Evolutionary conservation across 2,113 vertebrate species (phyloP), one percentile per base, ranked within the genome.

Genomic region (Catharus bicknelli): DNA sequence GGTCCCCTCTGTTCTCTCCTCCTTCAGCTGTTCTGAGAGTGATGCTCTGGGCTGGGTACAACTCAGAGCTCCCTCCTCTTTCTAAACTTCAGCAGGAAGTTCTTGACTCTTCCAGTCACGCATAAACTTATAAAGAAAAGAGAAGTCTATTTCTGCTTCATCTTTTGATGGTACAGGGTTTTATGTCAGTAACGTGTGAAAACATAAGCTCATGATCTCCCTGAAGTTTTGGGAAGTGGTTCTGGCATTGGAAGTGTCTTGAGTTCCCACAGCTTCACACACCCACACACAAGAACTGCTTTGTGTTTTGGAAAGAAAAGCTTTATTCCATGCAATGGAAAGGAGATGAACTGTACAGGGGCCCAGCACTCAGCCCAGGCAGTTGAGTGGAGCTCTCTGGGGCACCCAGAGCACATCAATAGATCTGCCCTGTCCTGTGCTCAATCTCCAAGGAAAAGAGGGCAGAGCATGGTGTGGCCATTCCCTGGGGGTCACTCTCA

Each of bases 11-110:
- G 8, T 45, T 30, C 62, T 55, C n/a, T n/a, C 8, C 9, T 43
- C 29, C 67, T 1, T 5, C 1, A 3, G 36, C 30, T 40, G 9
- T 34, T 66, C 26, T 40, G 29, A 48, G 48, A 47, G 34, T 32
- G 13, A 7, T 7, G 3, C 32, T 81, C 30, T 42, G n/a, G 15
- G 18, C 38, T 20, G 77, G 32, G 6, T 2, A 17, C 0, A 0
- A 7, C 26, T 51, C 30, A 17, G 9, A 81, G 36, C 9, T 73
- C 19, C 38, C 21, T n/a, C 30, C 50, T 45, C 38, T 51, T 16
- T 69, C 32, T 13, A 15, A 19, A 4, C 17, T 51, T 68, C 55
- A 78, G 7, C 13, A 77, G 64, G 74, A 90, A 82, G 55, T 84
- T n/a, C 10, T 50, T 54, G 19, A 7, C 13, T 42, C 11, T 75